phyloP scores from a whole-genome alignment of 2,113 vertebrate genomes.

The Sebastes fasciatus region DNA sequence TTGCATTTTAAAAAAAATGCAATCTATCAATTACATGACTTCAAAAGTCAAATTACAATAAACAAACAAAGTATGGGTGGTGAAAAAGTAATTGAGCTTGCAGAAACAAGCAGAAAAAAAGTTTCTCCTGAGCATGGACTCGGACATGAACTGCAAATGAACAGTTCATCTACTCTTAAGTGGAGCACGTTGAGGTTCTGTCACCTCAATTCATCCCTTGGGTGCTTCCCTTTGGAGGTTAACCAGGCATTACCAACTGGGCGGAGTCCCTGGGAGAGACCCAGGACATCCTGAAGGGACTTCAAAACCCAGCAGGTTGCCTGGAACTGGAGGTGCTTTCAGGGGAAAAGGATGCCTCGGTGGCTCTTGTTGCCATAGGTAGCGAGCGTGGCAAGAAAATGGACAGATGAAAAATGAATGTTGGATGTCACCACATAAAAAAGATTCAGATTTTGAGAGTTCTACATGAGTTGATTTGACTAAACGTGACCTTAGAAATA shows the following conservation, averaged over 20 bases:
- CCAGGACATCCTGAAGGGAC: slow-evolving; percentile 5
- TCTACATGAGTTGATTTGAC: background rate
- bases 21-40: background rate
- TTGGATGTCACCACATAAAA: background rate
- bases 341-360: slow-evolving; percentile 8
- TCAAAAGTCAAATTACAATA: background rate
- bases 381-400: background rate
- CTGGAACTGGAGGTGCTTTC: background rate
- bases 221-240: slow-evolving; percentile 6
- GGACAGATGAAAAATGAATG: background rate
- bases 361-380: slow-evolving; percentile 16
- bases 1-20: background rate
- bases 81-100: background rate
- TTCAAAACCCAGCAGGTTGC: slow-evolving; percentile 22
- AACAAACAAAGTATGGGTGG: background rate
- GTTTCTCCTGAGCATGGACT: background rate
- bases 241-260: background rate
- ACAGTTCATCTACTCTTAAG: background rate
- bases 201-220: slow-evolving; percentile 13
- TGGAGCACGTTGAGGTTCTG: background rate
- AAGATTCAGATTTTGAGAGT: background rate
- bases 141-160: slow-evolving; percentile 1
- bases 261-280: slow-evolving; percentile 11
- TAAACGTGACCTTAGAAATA: background rate
- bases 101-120: background rate